Conservation (phyloP, 2,888 invertebrate species). For the Drosophila basisetae region DNA sequence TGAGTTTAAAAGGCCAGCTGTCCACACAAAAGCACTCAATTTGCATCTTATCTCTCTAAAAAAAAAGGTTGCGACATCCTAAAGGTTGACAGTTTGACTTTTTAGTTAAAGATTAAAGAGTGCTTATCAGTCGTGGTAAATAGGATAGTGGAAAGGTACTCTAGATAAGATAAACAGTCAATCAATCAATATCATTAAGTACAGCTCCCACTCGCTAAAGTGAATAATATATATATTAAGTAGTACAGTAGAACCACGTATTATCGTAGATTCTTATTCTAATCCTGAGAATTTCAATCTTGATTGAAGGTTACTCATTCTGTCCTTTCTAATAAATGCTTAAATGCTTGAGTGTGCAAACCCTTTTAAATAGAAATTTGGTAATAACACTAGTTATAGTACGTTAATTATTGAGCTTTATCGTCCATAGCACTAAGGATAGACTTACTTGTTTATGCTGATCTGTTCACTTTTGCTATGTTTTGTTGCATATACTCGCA, state of each 20-base stretch:
- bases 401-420: background rate
- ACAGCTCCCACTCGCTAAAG: background rate
- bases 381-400: background rate
- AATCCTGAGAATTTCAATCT: background rate
- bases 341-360: background rate
- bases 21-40: conserved; percentile 37
- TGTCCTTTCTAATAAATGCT: background rate
- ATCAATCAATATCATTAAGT: background rate
- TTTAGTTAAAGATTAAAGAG: background rate
- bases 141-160: background rate
- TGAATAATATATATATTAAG: background rate
- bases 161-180: background rate
- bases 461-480: background rate
- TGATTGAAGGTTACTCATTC: background rate
- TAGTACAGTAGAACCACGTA: background rate
- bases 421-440: background rate
- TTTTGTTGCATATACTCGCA: background rate
- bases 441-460: background rate
- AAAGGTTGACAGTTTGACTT: background rate
- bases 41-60: conserved; percentile 33
- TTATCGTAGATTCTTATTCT: background rate
- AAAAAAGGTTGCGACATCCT: conserved; percentile 1
- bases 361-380: background rate
- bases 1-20: conserved; percentile 59
- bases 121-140: conserved; percentile 1